Base-by-base conservation (phyloP, 2,113 vertebrate genomes). In the Protobothrops mucrosquamatus region DNA sequence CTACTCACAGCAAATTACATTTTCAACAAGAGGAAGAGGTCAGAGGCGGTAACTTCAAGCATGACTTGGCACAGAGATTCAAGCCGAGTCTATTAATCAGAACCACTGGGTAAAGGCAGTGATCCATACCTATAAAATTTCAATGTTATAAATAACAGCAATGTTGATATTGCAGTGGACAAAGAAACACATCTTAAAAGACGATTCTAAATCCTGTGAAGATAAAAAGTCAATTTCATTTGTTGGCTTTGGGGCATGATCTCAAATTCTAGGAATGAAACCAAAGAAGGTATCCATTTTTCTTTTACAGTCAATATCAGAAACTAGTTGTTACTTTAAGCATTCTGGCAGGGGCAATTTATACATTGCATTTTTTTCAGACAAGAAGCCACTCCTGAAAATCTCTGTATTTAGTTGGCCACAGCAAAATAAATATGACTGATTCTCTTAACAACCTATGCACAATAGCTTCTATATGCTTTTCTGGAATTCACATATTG, bases 1-100 rank as follows among this genome's bases (percentile, higher is more conserved):
- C 26, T 34, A n/a, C 59, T 69, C 89, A 51, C 46, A 15, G 46
- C 91, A 39, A 87, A 61, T 88, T n/a, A 69, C 89, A 59, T 93
- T 95, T 46, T 48, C 94, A 90, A 69, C 12, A 26, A 43, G 89
- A 69, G 23, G 18, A 15, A 89, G 89, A 93, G 92, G n/a, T 46
- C 64, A 94, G 18, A 86, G 55, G 69, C 26, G 61, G 23, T 59
- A 85, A 57, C 69, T 92, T 57, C 92, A 24, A 89, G 85, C 56
- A 90, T 93, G 43, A 96, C 93, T 93, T 93, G 85, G 34, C 48
- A 94, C 89, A 91, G 91, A 81, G 64, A 91, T 93, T 92, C 94
- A 91, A 24, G 24, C 0, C 0, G 18, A 57, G 61, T 34, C 74
- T 81, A 92, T 57, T 89, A 93, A 54, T 94, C 89, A 69, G 56